Evolutionary conservation across 2,888 invertebrate genomes (phyloP).

Genomic region (Leucoptera coffeella): DNA sequence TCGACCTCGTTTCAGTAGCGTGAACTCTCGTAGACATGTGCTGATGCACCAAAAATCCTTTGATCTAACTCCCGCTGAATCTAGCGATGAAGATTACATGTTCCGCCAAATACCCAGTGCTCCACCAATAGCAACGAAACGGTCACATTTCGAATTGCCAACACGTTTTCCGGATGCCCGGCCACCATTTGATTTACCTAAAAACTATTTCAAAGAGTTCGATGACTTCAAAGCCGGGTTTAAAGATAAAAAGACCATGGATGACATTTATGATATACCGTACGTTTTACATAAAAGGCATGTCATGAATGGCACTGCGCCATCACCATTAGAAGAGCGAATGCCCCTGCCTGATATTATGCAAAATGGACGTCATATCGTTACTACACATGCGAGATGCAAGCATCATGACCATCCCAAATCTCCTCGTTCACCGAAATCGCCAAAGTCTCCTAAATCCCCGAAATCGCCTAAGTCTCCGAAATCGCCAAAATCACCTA

Average conservation of each 20-base stretch:
- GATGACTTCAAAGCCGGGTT: slow-evolving; percentile 51
- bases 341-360: slow-evolving; percentile 40
- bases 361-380: slow-evolving; percentile 37
- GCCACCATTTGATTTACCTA: slow-evolving; percentile 64
- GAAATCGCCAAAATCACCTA: slow-evolving; percentile 56
- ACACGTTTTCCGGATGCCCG: slow-evolving; percentile 46
- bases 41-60: slow-evolving; percentile 83
- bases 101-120: slow-evolving; percentile 71
- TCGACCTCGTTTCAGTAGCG: slow-evolving; percentile 65
- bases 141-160: slow-evolving; percentile 64
- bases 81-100: slow-evolving; percentile 76
- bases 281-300: slow-evolving; percentile 81
- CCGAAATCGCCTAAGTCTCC: slow-evolving; percentile 61
- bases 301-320: slow-evolving; percentile 78
- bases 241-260: slow-evolving; percentile 41
- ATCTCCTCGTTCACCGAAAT: slow-evolving; percentile 39
- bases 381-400: slow-evolving; percentile 39
- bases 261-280: slow-evolving; percentile 68
- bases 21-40: slow-evolving; percentile 68
- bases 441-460: slow-evolving; percentile 53
- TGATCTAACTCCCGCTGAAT: slow-evolving; percentile 77
- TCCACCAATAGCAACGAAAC: slow-evolving; percentile 63
- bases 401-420: slow-evolving; percentile 48
- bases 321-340: slow-evolving; percentile 45
- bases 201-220: slow-evolving; percentile 65